These are phyloP conservation scores for Haemorhous mexicanus DNA, from an alignment of 2,113 vertebrate species.

Conservation along the genomic window DNA sequence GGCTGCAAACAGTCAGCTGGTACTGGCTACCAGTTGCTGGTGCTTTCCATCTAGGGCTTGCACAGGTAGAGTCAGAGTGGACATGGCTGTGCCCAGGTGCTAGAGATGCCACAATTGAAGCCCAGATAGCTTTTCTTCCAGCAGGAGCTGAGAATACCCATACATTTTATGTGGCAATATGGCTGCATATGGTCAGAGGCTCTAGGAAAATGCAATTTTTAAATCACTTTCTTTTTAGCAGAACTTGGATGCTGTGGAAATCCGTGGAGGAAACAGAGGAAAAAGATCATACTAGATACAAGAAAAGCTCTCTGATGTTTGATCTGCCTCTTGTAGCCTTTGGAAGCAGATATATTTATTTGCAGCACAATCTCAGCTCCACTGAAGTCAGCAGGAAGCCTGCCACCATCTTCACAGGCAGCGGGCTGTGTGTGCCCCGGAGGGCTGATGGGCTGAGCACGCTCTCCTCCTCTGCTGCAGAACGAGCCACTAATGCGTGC, in stretches of 20 bases:
- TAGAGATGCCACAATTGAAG: not conserved
- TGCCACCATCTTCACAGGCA: not conserved
- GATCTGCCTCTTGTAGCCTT: not conserved
- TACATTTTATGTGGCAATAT: not conserved
- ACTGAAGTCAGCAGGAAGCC: slow-evolving; percentile 3
- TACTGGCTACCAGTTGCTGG: not conserved
- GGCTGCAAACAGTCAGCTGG: not conserved
- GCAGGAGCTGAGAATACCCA: not conserved
- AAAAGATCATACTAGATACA: not conserved
- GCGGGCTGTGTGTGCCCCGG: not conserved
- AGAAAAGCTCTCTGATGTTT: not conserved
- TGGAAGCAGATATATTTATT: slow-evolving; percentile 31
- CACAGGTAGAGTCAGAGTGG: not conserved
- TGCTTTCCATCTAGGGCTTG: not conserved
- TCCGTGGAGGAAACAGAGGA: not conserved
- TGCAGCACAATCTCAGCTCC: not conserved
- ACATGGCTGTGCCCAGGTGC: not conserved
- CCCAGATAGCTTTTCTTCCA: not conserved
- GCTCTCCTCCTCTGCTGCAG: not conserved
- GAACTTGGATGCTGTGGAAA: not conserved
- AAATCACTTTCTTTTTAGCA: not conserved
- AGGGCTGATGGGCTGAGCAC: not conserved
- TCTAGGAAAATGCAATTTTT: not conserved
- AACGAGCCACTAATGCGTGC: not conserved
- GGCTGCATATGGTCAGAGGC: not conserved